A percentile compares a stretch with the other conserved stretches of the same genome.
Evolutionary conservation across 2,113 vertebrate genomes (phyloP).

Genomic region (Percopsis transmontana): DNA sequence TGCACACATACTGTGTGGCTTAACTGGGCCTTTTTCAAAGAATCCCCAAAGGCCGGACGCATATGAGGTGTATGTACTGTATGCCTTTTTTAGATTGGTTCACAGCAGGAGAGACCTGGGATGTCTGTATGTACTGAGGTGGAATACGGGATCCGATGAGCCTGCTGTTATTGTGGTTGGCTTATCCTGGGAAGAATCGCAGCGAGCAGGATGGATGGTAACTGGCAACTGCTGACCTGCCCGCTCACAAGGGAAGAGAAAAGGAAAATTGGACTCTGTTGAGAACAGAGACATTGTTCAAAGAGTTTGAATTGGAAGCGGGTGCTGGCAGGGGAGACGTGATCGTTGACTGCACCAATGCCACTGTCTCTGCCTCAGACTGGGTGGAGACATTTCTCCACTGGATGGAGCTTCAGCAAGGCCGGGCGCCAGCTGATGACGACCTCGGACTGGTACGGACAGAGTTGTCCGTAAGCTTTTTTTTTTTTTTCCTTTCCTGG

Average conservation of each 20-base stretch:
- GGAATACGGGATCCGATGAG: slow-evolving; percentile 51
- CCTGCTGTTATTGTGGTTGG: slow-evolving; percentile 38
- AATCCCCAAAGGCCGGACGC: slow-evolving; percentile 39
- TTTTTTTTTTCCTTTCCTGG: slow-evolving; percentile 37
- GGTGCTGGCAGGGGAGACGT: slow-evolving; percentile 53
- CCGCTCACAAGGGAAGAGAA: slow-evolving; percentile 56
- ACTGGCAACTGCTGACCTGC: slow-evolving; percentile 65
- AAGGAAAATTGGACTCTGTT: slow-evolving; percentile 66
- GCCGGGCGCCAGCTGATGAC: slow-evolving; percentile 53
- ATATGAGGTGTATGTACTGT: slow-evolving; percentile 36
- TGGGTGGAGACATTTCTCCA: slow-evolving; percentile 42
- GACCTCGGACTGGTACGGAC: slow-evolving; percentile 31
- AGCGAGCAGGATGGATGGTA: slow-evolving; percentile 49
- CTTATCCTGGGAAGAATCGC: slow-evolving; percentile 54
- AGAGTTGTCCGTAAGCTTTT: slow-evolving; percentile 26
- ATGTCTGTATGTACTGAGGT: slow-evolving; percentile 26
- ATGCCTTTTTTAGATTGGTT: slow-evolving; percentile 48
- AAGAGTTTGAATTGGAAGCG: slow-evolving; percentile 68
- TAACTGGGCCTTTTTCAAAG: slow-evolving; percentile 29
- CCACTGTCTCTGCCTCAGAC: slow-evolving; percentile 31
- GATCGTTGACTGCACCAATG: slow-evolving; percentile 50
- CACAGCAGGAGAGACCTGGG: slow-evolving; percentile 51
- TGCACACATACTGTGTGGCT: slow-evolving; percentile 35
- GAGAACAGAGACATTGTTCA: slow-evolving; percentile 68
- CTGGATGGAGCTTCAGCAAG: slow-evolving; percentile 30